Evolutionary conservation across 64 coral and sea anemone species (phyloP).

Genomic region (Pocillopora verrucosa): DNA sequence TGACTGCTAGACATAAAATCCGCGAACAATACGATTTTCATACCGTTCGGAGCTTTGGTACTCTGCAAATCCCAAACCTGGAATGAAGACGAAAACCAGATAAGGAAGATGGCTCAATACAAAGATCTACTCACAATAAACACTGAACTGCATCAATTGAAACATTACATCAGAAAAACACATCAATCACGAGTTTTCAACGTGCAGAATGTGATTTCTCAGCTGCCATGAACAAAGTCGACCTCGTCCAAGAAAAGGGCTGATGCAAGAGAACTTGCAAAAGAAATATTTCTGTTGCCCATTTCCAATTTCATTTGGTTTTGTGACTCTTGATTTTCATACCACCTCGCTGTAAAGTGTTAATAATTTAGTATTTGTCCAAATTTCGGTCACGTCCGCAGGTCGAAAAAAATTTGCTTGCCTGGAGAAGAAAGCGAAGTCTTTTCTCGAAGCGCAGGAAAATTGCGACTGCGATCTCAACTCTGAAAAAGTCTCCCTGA

Average conservation of each 20-base stretch:
- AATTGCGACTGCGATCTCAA: not conserved
- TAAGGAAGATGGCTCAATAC: not conserved
- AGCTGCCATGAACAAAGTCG: not conserved
- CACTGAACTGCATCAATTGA: not conserved
- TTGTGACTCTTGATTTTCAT: not conserved
- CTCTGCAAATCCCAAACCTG: conserved; percentile 26
- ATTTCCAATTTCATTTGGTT: not conserved
- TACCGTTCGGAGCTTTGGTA: conserved; percentile 28
- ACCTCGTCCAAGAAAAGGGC: not conserved
- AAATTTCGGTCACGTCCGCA: conserved; percentile 28
- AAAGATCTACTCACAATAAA: not conserved
- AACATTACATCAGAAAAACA: conserved; percentile 13
- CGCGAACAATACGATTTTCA: conserved; percentile 94
- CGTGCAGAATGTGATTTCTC: not conserved
- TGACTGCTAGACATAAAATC: conserved; percentile 75
- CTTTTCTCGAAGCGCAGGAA: not conserved
- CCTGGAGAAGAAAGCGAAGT: not conserved
- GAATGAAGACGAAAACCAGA: not conserved
- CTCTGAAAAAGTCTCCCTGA: not conserved
- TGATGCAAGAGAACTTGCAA: not conserved
- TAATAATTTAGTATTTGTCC: conserved; percentile 47
- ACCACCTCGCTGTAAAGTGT: not conserved
- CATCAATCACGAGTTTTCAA: not conserved
- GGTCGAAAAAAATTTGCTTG: not conserved
- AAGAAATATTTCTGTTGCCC: not conserved